These are phyloP conservation scores for Syndactyla subalaris DNA, from an alignment of 2,797 vertebrate species.

Conservation along the genomic window DNA sequence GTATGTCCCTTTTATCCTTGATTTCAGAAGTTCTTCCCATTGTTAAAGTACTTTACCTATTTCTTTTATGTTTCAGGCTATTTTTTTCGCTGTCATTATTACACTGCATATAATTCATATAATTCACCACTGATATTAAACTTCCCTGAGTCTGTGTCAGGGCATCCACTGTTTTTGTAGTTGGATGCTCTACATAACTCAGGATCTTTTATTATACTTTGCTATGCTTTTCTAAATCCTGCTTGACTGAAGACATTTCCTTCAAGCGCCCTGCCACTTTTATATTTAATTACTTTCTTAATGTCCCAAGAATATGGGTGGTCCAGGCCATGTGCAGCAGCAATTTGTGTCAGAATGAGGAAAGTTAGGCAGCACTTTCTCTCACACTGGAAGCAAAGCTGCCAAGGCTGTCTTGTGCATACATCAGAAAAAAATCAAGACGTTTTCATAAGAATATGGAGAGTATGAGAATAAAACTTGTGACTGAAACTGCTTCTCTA, in stretches of 20 bases:
- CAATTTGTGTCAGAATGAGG: background rate
- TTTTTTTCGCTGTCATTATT: background rate
- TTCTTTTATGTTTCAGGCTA: background rate
- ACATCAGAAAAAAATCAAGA: background rate
- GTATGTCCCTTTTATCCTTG: background rate
- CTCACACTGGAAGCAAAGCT: background rate
- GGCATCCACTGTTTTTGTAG: background rate
- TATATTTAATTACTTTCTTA: background rate
- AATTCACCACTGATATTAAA: background rate
- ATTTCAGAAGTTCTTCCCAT: background rate
- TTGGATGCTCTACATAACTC: background rate
- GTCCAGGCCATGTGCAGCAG: background rate
- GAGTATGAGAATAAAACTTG: background rate
- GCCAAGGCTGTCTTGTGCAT: background rate
- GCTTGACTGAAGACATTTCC: background rate
- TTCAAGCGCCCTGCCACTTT: background rate
- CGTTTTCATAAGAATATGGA: background rate
- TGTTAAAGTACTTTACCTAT: background rate
- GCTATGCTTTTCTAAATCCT: background rate
- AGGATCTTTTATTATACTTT: background rate
- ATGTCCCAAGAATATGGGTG: slow-evolving; percentile 39
- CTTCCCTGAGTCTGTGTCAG: background rate
- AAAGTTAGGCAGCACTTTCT: background rate
- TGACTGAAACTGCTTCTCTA: background rate
- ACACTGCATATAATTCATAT: background rate